These are phyloP conservation scores for Falco rusticolus DNA, from an alignment of 2,797 vertebrate genomes.

Conservation along the genomic window DNA sequence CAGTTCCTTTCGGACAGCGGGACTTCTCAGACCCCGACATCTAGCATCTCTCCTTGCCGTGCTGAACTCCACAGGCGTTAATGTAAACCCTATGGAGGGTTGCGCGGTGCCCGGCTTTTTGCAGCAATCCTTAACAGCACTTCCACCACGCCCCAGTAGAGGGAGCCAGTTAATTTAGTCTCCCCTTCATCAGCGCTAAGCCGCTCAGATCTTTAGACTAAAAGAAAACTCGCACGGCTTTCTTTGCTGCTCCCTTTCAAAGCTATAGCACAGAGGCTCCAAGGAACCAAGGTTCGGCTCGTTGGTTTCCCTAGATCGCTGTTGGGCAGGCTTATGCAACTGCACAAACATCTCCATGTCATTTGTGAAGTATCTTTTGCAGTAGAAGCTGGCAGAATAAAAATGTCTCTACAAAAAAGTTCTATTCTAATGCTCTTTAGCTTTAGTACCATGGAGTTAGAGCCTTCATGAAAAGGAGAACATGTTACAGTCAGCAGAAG, in stretches of 20 bases:
- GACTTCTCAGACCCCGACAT: not conserved
- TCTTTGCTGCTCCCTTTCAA: not conserved
- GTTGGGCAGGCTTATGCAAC: not conserved
- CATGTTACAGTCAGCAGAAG: not conserved
- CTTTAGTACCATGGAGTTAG: not conserved
- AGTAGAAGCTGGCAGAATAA: not conserved
- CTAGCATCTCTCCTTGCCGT: not conserved
- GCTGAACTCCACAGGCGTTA: not conserved
- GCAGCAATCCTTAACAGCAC: not conserved
- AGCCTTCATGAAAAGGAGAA: not conserved
- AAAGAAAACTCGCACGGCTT: not conserved
- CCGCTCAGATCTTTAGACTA: not conserved
- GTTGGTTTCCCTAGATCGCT: not conserved
- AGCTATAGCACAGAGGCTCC: not conserved
- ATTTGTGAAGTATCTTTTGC: not conserved
- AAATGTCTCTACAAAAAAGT: not conserved
- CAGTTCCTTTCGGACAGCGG: not conserved
- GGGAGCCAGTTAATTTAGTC: not conserved
- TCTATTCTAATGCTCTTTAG: not conserved
- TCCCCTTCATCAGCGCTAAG: not conserved
- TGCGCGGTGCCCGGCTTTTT: not conserved
- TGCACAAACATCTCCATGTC: not conserved
- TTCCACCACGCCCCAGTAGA: slow-evolving; percentile 48
- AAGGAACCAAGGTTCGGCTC: not conserved
- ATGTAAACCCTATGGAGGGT: not conserved